phyloP scores from a whole-genome alignment of 2,113 vertebrate species.

The Protobothrops mucrosquamatus region DNA sequence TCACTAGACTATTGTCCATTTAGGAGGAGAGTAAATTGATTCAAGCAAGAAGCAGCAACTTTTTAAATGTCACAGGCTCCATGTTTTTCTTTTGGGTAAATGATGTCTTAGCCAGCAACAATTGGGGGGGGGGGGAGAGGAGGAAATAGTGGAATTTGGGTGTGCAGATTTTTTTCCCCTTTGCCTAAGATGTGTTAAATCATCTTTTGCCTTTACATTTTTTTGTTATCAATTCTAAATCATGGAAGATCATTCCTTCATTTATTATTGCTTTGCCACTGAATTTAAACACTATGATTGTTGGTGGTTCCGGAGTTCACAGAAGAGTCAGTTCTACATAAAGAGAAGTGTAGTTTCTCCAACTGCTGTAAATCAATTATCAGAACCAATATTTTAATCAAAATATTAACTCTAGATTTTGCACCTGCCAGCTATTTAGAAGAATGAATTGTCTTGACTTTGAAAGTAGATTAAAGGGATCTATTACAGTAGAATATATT shows the following conservation, averaged over 20 bases:
- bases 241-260: not conserved
- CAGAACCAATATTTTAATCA: not conserved
- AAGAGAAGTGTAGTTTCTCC: not conserved
- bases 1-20: not conserved
- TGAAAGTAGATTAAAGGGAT: not conserved
- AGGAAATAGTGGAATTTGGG: not conserved
- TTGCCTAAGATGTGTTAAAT: not conserved
- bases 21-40: no score
- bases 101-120: not conserved
- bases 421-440: not conserved
- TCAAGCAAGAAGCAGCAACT: not conserved
- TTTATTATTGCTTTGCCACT: not conserved
- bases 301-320: not conserved
- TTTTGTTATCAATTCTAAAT: not conserved
- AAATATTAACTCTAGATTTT: not conserved
- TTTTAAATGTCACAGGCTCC: not conserved
- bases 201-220: not conserved
- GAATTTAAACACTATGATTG: not conserved
- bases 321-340: not conserved
- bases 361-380: not conserved
- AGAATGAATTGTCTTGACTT: not conserved
- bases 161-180: not conserved
- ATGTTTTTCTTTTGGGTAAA: not conserved
- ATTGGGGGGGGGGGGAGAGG: not conserved
- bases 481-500: not conserved